Conservation (phyloP, 2,888 invertebrate species). For the Apoderus coryli region DNA sequence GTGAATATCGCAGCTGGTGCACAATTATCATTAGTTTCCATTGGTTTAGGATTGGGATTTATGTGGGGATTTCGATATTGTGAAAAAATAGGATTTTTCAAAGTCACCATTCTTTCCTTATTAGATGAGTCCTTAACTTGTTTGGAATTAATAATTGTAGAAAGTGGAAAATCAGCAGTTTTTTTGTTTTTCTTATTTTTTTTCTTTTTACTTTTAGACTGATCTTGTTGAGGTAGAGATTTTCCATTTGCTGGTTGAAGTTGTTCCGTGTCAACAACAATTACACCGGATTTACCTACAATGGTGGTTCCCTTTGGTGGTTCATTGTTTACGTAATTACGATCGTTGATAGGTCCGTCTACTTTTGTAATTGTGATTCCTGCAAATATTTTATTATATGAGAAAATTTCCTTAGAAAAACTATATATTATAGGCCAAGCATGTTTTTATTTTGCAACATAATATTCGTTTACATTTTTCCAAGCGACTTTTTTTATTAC, state of each 20-base stretch:
- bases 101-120: slow-evolving; percentile 48
- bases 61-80: slow-evolving; percentile 34
- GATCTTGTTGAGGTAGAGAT: slow-evolving; percentile 16
- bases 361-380: slow-evolving; percentile 36
- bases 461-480: too few relatives aligned
- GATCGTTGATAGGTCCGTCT: slow-evolving; percentile 29
- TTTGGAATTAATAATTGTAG: too few relatives aligned
- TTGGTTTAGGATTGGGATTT: slow-evolving; percentile 29
- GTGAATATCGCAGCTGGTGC: slow-evolving; percentile 53
- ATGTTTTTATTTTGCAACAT: too few relatives aligned
- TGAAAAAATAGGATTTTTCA: slow-evolving; percentile 66
- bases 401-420: too few relatives aligned
- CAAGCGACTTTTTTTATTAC: too few relatives aligned
- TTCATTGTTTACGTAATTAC: slow-evolving; percentile 22
- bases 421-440: too few relatives aligned
- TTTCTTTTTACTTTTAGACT: slow-evolving; percentile 38
- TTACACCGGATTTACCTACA: slow-evolving; percentile 38
- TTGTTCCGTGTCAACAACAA: slow-evolving; percentile 45
- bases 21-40: slow-evolving; percentile 25
- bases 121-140: slow-evolving; percentile 5
- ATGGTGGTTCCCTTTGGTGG: slow-evolving; percentile 20
- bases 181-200: slow-evolving; percentile 34
- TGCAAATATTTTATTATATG: too few relatives aligned
- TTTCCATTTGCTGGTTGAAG: slow-evolving; percentile 26
- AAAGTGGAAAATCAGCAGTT: too few relatives aligned